A percentile compares a stretch with the other conserved stretches of the same genome.
These are phyloP conservation scores for Amblyjoppa fuscipennis DNA, from an alignment of 2,888 invertebrate species.

Conservation along the genomic window DNA sequence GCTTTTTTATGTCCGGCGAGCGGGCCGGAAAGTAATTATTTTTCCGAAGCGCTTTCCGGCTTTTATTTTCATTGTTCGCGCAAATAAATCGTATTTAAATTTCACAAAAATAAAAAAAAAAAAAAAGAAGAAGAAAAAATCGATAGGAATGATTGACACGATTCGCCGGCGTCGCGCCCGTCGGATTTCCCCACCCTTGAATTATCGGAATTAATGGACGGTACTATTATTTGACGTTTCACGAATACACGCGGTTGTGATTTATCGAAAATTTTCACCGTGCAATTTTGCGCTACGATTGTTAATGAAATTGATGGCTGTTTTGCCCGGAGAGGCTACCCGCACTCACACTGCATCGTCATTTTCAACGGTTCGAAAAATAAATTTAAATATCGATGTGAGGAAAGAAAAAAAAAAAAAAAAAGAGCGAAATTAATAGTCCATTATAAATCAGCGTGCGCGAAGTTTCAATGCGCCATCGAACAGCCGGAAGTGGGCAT, in stretches of 20 bases:
- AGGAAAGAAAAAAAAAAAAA: neutral
- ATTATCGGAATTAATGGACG: conserved; percentile 8
- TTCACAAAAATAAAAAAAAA: too few relatives aligned
- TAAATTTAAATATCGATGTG: conserved; percentile 5
- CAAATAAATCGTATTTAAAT: conserved; percentile 4
- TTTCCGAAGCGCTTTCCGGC: neutral
- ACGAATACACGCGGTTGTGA: neutral
- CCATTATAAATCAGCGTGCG: neutral
- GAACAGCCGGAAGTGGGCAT: neutral
- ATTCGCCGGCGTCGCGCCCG: neutral
- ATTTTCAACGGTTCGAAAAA: neutral
- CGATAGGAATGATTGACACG: neutral
- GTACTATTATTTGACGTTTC: neutral
- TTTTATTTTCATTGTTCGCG: conserved; percentile 6
- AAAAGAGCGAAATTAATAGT: conserved; percentile 12
- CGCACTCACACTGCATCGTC: neutral
- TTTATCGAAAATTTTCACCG: neutral
- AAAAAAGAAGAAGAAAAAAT: neutral
- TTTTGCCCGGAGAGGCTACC: too few relatives aligned
- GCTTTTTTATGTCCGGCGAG: neutral
- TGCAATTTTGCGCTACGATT: neutral
- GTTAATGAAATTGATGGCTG: neutral
- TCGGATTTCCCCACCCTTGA: neutral
- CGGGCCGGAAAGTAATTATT: neutral
- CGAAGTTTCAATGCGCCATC: neutral